phyloP scores from a whole-genome alignment of 2,888 invertebrate genomes.

The Hyppa rectilinea region DNA sequence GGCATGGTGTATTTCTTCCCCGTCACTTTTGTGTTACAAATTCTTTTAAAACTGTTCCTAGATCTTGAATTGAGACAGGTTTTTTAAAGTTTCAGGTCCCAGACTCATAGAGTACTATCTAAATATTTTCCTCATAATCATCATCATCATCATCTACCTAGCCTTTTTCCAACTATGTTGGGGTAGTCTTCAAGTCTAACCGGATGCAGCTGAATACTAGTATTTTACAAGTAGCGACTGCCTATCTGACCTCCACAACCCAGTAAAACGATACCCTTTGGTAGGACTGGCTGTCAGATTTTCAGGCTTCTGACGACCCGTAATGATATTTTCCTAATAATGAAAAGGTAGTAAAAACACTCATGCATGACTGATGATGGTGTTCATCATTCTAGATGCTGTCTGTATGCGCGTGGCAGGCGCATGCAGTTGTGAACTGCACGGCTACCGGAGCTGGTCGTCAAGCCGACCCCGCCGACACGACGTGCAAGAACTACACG shows the following conservation, averaged over 20 bases:
- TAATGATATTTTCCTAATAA: background rate
- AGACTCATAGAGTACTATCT: background rate
- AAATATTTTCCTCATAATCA: background rate
- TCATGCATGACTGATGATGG: background rate
- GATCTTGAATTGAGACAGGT: background rate
- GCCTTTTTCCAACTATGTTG: too few relatives aligned
- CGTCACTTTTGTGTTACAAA: background rate
- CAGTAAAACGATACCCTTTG: too few relatives aligned
- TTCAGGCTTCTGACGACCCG: too few relatives aligned
- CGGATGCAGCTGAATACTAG: too few relatives aligned
- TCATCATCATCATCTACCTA: too few relatives aligned
- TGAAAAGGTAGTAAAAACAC: background rate
- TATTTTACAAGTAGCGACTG: too few relatives aligned
- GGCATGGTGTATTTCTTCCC: background rate
- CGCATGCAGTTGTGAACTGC: conserved; percentile 77
- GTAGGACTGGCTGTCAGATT: too few relatives aligned
- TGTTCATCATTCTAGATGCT: conserved; percentile 69
- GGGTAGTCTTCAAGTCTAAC: too few relatives aligned
- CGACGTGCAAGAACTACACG: conserved; percentile 84
- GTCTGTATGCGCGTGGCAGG: conserved; percentile 69
- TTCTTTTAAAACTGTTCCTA: too few relatives aligned
- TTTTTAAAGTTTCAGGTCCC: background rate
- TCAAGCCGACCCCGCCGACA: conserved; percentile 80
- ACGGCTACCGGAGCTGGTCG: conserved; percentile 79
- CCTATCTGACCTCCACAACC: too few relatives aligned